Evolutionary conservation across 2,797 vertebrate species (phyloP), one percentile per base, ranked within the genome.

Genomic region (Myotis findleyi): DNA sequence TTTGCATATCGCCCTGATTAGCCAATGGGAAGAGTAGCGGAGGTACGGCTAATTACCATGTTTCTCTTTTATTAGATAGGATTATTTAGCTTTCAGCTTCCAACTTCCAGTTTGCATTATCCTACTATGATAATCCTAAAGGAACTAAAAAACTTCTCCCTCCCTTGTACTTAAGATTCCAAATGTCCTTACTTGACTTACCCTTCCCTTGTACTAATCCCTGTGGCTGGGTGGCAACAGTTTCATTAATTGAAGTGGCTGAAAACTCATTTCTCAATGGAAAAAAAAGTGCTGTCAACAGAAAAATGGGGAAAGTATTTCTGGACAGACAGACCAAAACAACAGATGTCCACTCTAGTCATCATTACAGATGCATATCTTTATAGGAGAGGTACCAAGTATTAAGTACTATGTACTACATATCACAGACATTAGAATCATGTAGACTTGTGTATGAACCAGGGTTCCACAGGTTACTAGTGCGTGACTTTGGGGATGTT

Each of bases 191-290:
- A 18, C 33, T 47, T 25, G 68, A 89, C 21, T 66, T 36, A 89
- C 5, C 23, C 25, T 36, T 6, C 36, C 20, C 6, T 57, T 68
- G 9, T 13, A 51, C 13, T 66, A 64, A 49, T 80, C 5, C n/a
- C 53, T 16, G 10, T 55, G 14, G 16, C 66, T 59, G 21, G 14
- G 66, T 47, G 8, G 25, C 41, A 23, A 69, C 17, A 82, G 33
- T 41, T 82, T 8, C 51, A 83, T 68, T 73, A 68, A 3, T 47
- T 92, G 51, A 76, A 94, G 8, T 49, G n/a, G 17, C 41, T 82
- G n/a, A 84, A 36, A 93, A 76, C 38, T 93, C 62, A n/a, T 66
- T 80, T 81, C 27, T 23, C 41, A 90, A 71, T n/a, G 7, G 64
- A 36, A 38, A 38, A 87, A 30, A 6, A 89, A 94, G 38, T 23